A percentile compares a stretch with the other conserved stretches of the same genome.
These are phyloP conservation scores for Drosophila seguyi DNA, from an alignment of 1,140 invertebrate species.

Conservation along the genomic window DNA sequence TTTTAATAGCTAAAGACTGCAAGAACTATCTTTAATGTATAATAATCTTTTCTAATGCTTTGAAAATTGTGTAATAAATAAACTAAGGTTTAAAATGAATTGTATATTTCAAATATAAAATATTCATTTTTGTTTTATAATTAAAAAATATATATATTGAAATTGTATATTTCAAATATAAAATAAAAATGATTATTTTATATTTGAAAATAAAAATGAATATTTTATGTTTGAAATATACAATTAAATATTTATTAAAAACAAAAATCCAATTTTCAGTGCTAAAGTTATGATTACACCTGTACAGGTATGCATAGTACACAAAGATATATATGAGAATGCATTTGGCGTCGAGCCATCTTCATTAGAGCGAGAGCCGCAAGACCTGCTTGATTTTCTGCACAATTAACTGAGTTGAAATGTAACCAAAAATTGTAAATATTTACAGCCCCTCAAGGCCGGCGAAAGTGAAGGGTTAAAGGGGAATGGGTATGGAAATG, in stretches of 20 bases:
- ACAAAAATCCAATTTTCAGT: no score
- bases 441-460: slow-evolving; percentile 53
- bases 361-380: slow-evolving; percentile 9
- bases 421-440: slow-evolving; percentile 66
- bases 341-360: slow-evolving; percentile 13
- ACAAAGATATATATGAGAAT: not conserved
- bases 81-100: not conserved
- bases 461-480: not conserved
- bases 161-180: no score
- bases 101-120: not conserved
- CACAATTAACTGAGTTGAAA: slow-evolving; percentile 74
- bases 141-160: no score
- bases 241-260: not conserved
- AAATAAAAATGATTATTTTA: no score
- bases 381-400: slow-evolving; percentile 25
- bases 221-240: no score
- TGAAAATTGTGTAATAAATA: no score
- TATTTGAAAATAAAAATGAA: no score
- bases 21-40: no score
- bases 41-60: no score
- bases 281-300: no score
- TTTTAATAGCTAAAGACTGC: no score
- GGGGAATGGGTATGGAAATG: not conserved
- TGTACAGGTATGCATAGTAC: not conserved
- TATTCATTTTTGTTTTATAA: no score